Evolutionary conservation across 2,113 vertebrate species (phyloP).

Genomic region (Sinocyclocheilus grahami): DNA sequence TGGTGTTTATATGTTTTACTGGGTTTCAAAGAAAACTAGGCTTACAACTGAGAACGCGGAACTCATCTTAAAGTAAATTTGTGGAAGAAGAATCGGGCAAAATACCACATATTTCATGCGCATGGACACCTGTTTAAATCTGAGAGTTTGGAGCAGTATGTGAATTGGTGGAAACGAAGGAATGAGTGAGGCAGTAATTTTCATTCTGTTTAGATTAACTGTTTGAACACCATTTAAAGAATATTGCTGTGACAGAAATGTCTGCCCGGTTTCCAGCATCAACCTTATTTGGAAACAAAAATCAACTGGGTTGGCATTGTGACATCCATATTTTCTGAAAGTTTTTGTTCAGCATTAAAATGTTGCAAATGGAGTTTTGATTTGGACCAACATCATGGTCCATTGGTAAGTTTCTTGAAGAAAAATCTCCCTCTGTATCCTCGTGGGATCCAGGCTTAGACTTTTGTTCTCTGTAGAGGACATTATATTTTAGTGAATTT

Average conservation of each 20-base stretch:
- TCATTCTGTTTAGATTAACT: background rate
- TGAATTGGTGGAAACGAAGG: background rate
- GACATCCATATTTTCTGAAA: background rate
- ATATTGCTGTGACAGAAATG: background rate
- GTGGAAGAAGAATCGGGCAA: background rate
- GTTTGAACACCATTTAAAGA: background rate
- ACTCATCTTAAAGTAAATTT: background rate
- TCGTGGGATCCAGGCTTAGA: too few relatives aligned
- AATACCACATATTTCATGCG: conserved; percentile 5
- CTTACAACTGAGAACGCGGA: background rate
- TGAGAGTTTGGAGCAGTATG: background rate
- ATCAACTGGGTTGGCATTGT: background rate
- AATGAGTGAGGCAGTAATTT: background rate
- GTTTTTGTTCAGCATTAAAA: background rate
- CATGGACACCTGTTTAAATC: background rate
- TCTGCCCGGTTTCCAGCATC: background rate
- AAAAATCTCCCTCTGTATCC: background rate
- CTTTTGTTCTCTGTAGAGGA: too few relatives aligned
- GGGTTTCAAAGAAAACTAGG: background rate
- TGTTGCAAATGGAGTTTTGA: background rate
- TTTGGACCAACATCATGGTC: background rate
- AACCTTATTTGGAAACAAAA: conserved; percentile 7
- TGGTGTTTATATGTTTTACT: background rate
- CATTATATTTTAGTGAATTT: too few relatives aligned
- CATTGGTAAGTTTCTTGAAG: background rate